These are phyloP conservation scores for Brevimyrus niger DNA, from an alignment of 2,113 vertebrate species.

Conservation along the genomic window DNA sequence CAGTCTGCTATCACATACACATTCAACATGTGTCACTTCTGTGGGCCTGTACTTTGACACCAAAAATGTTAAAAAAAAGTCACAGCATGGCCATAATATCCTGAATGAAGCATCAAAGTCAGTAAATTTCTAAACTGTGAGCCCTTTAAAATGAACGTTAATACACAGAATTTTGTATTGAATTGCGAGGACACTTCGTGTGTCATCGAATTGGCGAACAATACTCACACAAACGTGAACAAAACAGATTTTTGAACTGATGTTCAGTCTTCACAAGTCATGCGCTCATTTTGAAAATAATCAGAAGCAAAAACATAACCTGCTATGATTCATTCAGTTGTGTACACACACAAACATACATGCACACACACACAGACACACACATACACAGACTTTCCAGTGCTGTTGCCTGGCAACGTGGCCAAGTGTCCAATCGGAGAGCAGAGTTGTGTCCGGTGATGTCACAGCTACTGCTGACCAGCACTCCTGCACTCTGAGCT, in stretches of 20 bases:
- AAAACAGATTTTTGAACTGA: not conserved
- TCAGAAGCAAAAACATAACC: not conserved
- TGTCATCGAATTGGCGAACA: not conserved
- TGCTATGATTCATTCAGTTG: not conserved
- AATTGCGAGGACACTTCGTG: not conserved
- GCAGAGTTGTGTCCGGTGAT: constrained; percentile 67
- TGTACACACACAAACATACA: constrained; percentile 30
- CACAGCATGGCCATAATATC: not conserved
- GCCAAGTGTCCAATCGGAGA: constrained; percentile 65
- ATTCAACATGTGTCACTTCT: constrained; percentile 40
- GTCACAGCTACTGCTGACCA: constrained; percentile 70
- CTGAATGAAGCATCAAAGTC: not conserved
- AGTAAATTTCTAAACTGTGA: not conserved
- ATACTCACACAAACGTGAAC: not conserved
- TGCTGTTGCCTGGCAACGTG: constrained; percentile 73
- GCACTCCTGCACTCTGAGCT: constrained; percentile 30
- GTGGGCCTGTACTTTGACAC: constrained; percentile 40
- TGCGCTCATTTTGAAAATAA: not conserved
- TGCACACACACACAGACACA: constrained; percentile 31
- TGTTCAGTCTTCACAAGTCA: not conserved
- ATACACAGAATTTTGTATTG: not conserved
- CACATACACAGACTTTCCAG: constrained; percentile 64
- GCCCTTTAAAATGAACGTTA: not conserved
- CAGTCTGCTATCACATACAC: constrained; percentile 37
- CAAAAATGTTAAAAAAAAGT: constrained; percentile 9